Evolutionary conservation across 2,113 vertebrate species (phyloP).

Genomic region (Zosterops lateralis): DNA sequence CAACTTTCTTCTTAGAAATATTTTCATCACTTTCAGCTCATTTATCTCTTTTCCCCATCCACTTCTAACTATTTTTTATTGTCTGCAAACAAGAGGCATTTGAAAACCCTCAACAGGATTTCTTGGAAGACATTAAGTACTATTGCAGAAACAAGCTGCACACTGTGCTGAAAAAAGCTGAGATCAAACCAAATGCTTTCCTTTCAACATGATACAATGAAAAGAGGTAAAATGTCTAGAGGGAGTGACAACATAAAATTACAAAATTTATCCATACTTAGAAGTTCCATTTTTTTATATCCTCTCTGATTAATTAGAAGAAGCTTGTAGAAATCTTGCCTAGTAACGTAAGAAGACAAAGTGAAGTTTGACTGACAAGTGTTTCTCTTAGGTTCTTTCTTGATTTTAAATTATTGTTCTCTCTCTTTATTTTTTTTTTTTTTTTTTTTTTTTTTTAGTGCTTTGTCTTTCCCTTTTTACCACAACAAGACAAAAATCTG

Average conservation of each 20-base stretch:
- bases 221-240: neutral
- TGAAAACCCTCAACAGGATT: neutral
- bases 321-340: neutral
- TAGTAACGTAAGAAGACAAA: neutral
- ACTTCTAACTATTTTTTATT: neutral
- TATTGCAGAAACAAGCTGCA: neutral
- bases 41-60: neutral
- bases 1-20: neutral
- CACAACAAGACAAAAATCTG: neutral
- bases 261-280: conserved; percentile 79
- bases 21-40: neutral
- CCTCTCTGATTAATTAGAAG: conserved; percentile 61
- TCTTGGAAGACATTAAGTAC: neutral
- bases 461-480: neutral
- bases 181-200: conserved; percentile 5
- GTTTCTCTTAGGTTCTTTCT: neutral
- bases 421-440: neutral
- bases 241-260: neutral
- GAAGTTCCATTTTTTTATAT: conserved; percentile 74
- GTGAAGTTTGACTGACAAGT: neutral
- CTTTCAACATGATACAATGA: neutral
- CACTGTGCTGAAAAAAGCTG: neutral
- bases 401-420: neutral
- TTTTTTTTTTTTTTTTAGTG: neutral
- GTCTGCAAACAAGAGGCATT: neutral